Base-by-base conservation (phyloP, 1,140 invertebrate species). In the Cataglyphis hispanica region DNA sequence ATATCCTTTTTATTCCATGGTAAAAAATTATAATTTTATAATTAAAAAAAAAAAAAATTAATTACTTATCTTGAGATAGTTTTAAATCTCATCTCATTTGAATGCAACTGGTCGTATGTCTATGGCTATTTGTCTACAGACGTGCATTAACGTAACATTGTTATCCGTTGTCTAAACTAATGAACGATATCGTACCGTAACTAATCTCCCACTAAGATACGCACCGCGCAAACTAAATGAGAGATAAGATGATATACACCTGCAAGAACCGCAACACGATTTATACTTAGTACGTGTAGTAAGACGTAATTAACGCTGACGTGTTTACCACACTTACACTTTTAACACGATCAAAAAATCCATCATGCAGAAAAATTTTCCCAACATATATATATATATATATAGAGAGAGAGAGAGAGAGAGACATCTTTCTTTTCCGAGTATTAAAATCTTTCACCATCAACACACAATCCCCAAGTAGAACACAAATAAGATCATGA, bases 181-280 rank as follows among this genome's bases (percentile, higher is more conserved):
- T 80, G 77, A 69, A 61, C 75, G 75, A 77, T 64, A 63, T 60
- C 10, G 61, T 78, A 78, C 22, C 22, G 46, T 25, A 80, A 69
- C 63, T 80, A 80, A 80, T 80, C 77, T 69, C 46, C 56, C 46
- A 34, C n/a, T 77, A 53, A 50, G 43, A 53, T 53, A 50, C 11
- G 67, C 22, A 6, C 40, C 7, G 11, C 22, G 43, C 25, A 50
- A 50, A 22, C 25, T 70, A 25, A 70, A 70, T 31, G 67, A 70
- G 13, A 27, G 67, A 70, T 50, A 70, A 78, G 43, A 22, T 16
- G 43, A 25, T 40, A 8, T 40, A 61, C 56, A 22, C 67, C n/a
- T 13, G 16, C 25, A 61, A 66, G 43, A 53, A 56, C 31, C 43
- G n/a, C 60, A 16, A 40, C 19, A 31, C 43, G 46, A 50, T 50